Percentiles rank a stretch among this genome's conserved stretches.
Evolutionary conservation across 2,113 vertebrate species (phyloP).

Genomic region (Stictonetta naevosa): DNA sequence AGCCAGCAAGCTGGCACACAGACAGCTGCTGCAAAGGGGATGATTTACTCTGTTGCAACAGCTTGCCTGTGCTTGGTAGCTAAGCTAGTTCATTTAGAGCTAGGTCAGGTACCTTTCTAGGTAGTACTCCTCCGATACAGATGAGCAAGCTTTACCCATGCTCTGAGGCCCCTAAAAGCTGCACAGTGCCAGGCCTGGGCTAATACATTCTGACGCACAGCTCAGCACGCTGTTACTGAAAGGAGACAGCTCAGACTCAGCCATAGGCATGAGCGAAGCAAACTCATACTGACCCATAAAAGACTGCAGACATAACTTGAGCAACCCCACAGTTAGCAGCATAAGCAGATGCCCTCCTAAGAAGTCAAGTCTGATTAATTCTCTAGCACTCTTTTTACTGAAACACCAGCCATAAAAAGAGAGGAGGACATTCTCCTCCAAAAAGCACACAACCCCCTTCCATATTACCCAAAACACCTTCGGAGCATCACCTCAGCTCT

Average conservation of each 20-base stretch:
- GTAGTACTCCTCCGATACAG: not conserved
- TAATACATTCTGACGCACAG: not conserved
- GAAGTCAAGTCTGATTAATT: not conserved
- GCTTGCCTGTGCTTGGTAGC: not conserved
- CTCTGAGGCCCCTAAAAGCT: not conserved
- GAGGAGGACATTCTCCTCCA: not conserved
- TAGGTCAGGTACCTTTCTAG: not conserved
- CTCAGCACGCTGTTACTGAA: not conserved
- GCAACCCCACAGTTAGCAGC: not conserved
- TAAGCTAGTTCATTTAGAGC: not conserved
- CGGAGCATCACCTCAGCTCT: not conserved
- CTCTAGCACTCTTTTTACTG: not conserved
- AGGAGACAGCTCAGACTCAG: not conserved
- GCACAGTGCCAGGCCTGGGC: not conserved
- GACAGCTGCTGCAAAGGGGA: rapidly evolving
- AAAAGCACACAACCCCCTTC: not conserved
- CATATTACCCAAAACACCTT: not conserved
- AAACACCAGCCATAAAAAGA: not conserved
- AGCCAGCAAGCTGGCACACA: not conserved
- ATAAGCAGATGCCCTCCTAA: not conserved
- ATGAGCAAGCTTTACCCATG: not conserved
- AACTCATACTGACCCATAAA: not conserved
- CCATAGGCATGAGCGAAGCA: not conserved
- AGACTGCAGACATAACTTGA: not conserved
- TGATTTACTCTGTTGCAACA: not conserved